Percentiles rank a stretch among this genome's conserved stretches.
Conservation (phyloP, 2,113 vertebrate genomes). For the Chamaetylas fuelleborni region DNA sequence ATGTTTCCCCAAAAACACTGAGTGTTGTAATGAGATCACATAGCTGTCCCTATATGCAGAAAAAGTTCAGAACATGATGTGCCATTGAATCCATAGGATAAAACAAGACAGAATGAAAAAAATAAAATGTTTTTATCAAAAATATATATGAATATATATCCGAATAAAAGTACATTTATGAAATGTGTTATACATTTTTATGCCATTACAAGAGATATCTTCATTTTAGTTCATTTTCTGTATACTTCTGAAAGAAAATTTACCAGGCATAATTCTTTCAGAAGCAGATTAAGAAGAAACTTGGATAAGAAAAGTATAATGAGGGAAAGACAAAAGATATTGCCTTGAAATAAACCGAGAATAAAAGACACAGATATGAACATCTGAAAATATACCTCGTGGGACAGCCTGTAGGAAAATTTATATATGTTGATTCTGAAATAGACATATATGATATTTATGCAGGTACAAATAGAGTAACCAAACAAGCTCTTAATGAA, state of each 20-base stretch:
- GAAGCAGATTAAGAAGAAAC: background rate
- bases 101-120: background rate
- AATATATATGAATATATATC: background rate
- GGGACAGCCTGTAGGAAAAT: background rate
- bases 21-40: background rate
- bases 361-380: background rate
- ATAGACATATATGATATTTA: background rate
- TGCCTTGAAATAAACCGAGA: background rate
- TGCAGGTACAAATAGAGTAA: background rate
- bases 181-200: background rate
- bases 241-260: background rate
- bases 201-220: background rate
- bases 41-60: background rate
- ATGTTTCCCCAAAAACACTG: rapidly evolving
- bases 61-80: background rate
- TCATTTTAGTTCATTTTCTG: background rate
- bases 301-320: background rate
- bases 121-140: background rate
- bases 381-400: background rate
- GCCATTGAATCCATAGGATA: background rate
- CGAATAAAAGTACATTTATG: background rate
- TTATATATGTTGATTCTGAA: background rate
- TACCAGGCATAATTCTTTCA: background rate
- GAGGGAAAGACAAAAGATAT: background rate
- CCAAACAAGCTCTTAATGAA: background rate